Base-by-base conservation (phyloP, 64 coral and sea anemone species). In the Pachyseris speciosa region DNA sequence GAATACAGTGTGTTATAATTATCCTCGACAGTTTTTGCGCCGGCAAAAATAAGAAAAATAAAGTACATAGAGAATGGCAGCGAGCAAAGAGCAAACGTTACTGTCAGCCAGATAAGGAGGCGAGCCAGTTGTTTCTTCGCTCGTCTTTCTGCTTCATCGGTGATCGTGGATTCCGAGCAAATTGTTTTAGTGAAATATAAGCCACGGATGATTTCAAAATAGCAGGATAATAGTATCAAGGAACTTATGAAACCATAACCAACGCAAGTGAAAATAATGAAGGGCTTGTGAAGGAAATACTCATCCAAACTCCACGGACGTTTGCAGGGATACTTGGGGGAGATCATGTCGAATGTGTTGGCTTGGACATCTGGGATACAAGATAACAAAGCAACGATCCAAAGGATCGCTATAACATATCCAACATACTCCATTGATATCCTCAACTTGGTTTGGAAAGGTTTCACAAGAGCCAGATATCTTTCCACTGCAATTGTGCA, bases 131-230 rank as follows among this genome's bases (percentile, higher is more conserved):
- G 69, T 7, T 64, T 72, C 41, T 88, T 88, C 5, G n/a, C 52
- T 9, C 63, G 34, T 22, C 58, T 88, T 40, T 88, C 86, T 59
- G 69, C 70, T n/a, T n/a, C n/a, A 1, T 43, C 33, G 20, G 15
- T 75, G 2, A 19, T 15, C 25, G 69, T 9, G 34, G 72, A 34
- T 69, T 90, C 51, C 22, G 77, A 81, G 22, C 52, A 81, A 61
- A 81, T 81, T 81, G 77, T 81, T 41, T n/a, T 17, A n/a, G 88
- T 64, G 36, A 90, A 81, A 41, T 80, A 90, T 2, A 90, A 64
- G 9, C 88, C 88, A 32, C 63, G 72, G 13, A 90, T 40, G 41
- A 90, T 90, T 69, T 64, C 63, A 10, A 76, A 77, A 10, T 90
- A 55, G 12, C 88, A 90, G 36, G 64, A 32, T 9, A 90, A 53